phyloP scores from a whole-genome alignment of 1,140 invertebrate species.

The Drosophila paulistorum region DNA sequence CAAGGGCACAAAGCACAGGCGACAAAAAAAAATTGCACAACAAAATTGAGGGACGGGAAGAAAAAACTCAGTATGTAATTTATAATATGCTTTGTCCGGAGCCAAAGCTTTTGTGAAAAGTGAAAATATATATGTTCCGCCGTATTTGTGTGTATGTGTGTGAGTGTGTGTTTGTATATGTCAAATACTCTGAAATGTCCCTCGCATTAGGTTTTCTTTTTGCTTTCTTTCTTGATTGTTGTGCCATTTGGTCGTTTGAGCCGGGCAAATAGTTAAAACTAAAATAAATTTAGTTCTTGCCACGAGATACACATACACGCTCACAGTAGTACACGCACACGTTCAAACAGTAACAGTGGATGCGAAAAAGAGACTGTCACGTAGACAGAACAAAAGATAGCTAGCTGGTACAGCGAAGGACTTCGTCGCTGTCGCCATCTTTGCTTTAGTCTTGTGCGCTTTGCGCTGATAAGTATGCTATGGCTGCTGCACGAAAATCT shows the following conservation, averaged over 20 bases:
- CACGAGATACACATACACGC: conserved; percentile 15
- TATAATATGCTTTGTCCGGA: conserved; percentile 76
- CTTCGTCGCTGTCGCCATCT: conserved; percentile 52
- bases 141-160: conserved; percentile 42
- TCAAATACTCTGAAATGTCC: conserved; percentile 35
- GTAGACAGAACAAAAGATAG: conserved; percentile 65
- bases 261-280: conserved; percentile 77
- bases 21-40: conserved; percentile 39
- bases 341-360: background rate
- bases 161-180: conserved; percentile 59
- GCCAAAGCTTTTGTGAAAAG: conserved; percentile 68
- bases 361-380: conserved; percentile 14
- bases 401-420: conserved; percentile 15
- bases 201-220: conserved; percentile 51
- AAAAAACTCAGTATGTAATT: conserved; percentile 70
- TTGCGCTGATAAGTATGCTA: conserved; percentile 75
- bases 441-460: conserved; percentile 37
- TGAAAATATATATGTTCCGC: conserved; percentile 62
- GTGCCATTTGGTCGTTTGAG: conserved; percentile 56
- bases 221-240: conserved; percentile 3
- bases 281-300: conserved; percentile 80
- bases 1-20: conserved; percentile 44
- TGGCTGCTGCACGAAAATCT: conserved; percentile 66
- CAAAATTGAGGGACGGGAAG: conserved; percentile 25
- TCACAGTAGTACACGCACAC: background rate